Evolutionary conservation across 2,113 vertebrate species (phyloP), one percentile per base, ranked within the genome.

Genomic region (Scophthalmus maximus): DNA sequence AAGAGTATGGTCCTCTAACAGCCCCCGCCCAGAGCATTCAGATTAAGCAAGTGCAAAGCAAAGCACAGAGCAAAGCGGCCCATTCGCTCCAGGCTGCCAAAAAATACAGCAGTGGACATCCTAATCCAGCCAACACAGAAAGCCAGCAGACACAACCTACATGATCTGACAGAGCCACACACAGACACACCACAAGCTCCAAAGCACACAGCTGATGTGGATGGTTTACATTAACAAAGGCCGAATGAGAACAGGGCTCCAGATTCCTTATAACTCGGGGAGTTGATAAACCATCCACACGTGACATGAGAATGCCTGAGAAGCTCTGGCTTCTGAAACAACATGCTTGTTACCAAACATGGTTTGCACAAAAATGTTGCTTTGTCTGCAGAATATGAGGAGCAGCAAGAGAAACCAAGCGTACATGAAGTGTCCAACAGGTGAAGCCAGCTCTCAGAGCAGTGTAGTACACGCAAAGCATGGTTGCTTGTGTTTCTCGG

Each of bases 231-330:
- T 8, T 0, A 27, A 62, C 22, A 55, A 25, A 10, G 67, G 56
- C 25, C 56, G 5, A 76, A 68, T 58, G 20, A 40, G 26, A 61
- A 4, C 17, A 59, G 32, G 57, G 25, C 53, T 58, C 6, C 30
- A 20, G 26, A 27, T 14, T 30, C 49, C 44, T 18, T 20, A 50
- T 11, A 53, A 22, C 59, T 62, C n/a, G 1, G 9, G 38, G 47
- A 26, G 55, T 17, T 9, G n/a, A 77, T 79, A 82, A 86, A 85
- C 86, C 82, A 90, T 85, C 73, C 75, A 87, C 88, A 88, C 83
- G 30, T 5, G 36, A 68, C 46, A 77, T 7, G 22, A 52, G 51
- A 36, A 69, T 34, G 40, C 58, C 60, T 56, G 49, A 59, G 3
- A 68, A 81, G 79, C 73, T 40, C 18, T 59, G 38, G 78, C 49